phyloP scores from a whole-genome alignment of 2,797 vertebrate genomes.

The Cirrhinus mrigala region DNA sequence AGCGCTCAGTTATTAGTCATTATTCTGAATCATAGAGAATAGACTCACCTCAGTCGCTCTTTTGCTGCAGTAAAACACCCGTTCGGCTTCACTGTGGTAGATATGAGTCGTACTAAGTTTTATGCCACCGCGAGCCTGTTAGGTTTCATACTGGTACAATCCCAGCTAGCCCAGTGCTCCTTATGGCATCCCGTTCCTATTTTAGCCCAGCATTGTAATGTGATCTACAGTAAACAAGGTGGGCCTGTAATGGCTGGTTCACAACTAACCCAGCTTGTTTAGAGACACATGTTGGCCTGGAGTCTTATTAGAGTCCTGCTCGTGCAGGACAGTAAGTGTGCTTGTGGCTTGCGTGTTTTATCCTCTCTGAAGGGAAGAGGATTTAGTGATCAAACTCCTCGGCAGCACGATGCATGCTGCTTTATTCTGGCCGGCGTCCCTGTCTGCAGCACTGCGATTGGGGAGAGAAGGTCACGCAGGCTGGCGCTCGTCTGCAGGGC shows the following conservation, averaged over 20 bases:
- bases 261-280: neutral
- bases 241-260: neutral
- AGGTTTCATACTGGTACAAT: neutral
- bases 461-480: conserved; percentile 46
- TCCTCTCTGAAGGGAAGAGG: conserved; percentile 68
- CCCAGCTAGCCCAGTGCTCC: no score
- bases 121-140: no score
- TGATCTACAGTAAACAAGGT: conserved; percentile 28
- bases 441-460: conserved; percentile 25
- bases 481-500: conserved; percentile 69
- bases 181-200: neutral
- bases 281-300: conserved; percentile 38
- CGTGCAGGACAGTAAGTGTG: neutral
- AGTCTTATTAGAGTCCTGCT: conserved; percentile 34
- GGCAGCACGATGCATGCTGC: conserved; percentile 51
- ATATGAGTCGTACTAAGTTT: neutral
- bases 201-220: conserved; percentile 40
- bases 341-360: conserved; percentile 57
- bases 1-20: neutral
- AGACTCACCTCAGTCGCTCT: neutral
- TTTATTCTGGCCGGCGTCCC: conserved; percentile 31
- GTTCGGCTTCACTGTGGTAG: no score
- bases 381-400: conserved; percentile 71
- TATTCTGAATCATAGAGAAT: neutral
- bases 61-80: neutral